Percentiles rank a stretch among this genome's conserved stretches.
phyloP scores from a whole-genome alignment of 2,797 vertebrate genomes.

The Buphagus erythrorhynchus region DNA sequence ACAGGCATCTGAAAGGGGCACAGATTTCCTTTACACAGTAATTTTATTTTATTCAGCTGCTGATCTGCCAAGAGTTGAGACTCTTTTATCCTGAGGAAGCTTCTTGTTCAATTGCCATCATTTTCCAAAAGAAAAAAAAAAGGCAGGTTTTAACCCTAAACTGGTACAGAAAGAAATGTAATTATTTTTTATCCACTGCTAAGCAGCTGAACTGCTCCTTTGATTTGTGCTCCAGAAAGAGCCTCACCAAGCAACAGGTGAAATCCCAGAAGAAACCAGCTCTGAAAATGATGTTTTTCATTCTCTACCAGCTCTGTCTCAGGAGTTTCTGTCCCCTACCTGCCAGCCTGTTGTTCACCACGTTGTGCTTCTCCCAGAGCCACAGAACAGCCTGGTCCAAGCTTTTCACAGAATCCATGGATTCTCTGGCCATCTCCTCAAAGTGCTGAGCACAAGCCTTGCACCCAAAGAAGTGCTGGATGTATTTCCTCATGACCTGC shows the following conservation, averaged over 20 bases:
- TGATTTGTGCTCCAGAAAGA: background rate
- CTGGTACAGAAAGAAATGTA: background rate
- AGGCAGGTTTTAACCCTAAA: background rate
- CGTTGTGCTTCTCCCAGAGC: slow-evolving; percentile 94
- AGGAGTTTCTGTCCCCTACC: slow-evolving; percentile 70
- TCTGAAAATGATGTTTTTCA: background rate
- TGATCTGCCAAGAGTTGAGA: slow-evolving; percentile 25
- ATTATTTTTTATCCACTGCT: background rate
- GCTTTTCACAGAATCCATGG: slow-evolving; percentile 78
- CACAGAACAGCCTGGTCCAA: slow-evolving; percentile 85
- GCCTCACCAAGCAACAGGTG: background rate
- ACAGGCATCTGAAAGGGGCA: slow-evolving; percentile 4
- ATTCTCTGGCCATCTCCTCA: slow-evolving; percentile 83
- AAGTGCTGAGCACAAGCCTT: slow-evolving; percentile 89
- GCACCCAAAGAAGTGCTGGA: slow-evolving; percentile 91
- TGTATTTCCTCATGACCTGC: slow-evolving; percentile 85
- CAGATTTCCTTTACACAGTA: slow-evolving; percentile 25
- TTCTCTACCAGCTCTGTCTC: rapidly evolving
- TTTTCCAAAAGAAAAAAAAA: background rate
- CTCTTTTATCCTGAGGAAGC: slow-evolving; percentile 6
- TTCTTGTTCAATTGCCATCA: background rate
- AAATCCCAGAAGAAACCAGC: background rate
- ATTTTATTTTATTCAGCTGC: slow-evolving; percentile 68
- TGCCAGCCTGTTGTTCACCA: slow-evolving; percentile 88
- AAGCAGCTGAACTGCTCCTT: background rate